Evolutionary conservation across 2,797 vertebrate species (phyloP).

Genomic region (Stomatorhinus walkeri): DNA sequence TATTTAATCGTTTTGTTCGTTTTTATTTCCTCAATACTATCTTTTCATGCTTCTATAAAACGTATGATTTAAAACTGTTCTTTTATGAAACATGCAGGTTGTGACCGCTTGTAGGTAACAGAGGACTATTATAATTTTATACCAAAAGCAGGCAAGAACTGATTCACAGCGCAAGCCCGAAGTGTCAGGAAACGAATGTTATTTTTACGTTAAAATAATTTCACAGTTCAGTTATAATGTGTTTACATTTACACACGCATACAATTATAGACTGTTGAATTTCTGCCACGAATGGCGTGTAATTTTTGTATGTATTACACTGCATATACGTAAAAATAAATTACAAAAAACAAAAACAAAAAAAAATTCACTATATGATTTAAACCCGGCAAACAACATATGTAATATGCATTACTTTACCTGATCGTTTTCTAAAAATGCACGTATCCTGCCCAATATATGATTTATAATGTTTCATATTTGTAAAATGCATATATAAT

Average conservation of each 20-base stretch:
- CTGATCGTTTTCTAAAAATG: neutral
- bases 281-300: neutral
- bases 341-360: neutral
- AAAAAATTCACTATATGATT: neutral
- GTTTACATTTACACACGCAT: neutral
- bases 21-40: neutral
- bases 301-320: neutral
- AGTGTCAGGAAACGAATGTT: neutral
- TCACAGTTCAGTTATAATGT: neutral
- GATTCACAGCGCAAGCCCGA: neutral
- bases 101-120: neutral
- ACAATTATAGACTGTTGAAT: neutral
- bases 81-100: neutral
- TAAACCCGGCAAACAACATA: neutral
- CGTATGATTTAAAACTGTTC: conserved; percentile 8
- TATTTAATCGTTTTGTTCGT: conserved; percentile 12
- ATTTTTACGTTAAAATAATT: neutral
- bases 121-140: neutral
- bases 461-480: neutral
- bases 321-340: neutral
- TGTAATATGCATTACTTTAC: neutral
- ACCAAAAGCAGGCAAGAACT: neutral
- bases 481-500: neutral
- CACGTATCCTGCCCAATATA: neutral
- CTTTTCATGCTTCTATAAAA: conserved; percentile 4